These are phyloP conservation scores for Leptonema lineaticorne DNA, from an alignment of 1,140 invertebrate genomes.

Conservation along the genomic window DNA sequence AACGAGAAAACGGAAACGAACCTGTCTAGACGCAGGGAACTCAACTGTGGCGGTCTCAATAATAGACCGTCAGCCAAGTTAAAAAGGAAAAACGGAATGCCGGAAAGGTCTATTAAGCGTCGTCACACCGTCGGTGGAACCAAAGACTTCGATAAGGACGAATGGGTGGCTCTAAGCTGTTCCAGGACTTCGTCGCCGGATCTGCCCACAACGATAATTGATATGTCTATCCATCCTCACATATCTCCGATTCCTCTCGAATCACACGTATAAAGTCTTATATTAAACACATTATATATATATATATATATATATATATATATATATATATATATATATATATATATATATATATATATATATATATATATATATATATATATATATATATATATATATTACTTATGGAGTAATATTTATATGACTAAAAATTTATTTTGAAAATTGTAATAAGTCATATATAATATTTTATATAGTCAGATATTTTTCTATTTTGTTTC, in stretches of 20 bases:
- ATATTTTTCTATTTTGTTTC: too few relatives aligned
- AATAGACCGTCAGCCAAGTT: conserved; percentile 63
- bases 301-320: conserved; percentile 36
- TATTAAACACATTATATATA: too few relatives aligned
- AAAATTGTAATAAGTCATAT: too few relatives aligned
- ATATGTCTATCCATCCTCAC: conserved; percentile 35
- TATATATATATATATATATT: too few relatives aligned
- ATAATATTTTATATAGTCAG: too few relatives aligned
- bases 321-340: too few relatives aligned
- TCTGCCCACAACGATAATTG: conserved; percentile 52
- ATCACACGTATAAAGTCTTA: conserved; percentile 55
- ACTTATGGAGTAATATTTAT: too few relatives aligned
- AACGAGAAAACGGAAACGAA: conserved; percentile 81
- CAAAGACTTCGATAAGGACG: conserved; percentile 69
- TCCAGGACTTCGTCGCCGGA: conserved; percentile 54
- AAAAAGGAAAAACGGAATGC: conserved; percentile 74
- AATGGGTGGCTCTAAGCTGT: conserved; percentile 52
- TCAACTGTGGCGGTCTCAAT: conserved; percentile 52
- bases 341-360: too few relatives aligned
- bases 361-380: too few relatives aligned
- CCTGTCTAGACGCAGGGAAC: conserved; percentile 69
- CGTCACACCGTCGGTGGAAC: conserved; percentile 91
- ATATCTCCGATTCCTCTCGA: conserved; percentile 50
- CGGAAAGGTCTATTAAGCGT: conserved; percentile 76
- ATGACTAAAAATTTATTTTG: too few relatives aligned